phyloP scores from a whole-genome alignment of 2,797 vertebrate genomes.

The Todus mexicanus region DNA sequence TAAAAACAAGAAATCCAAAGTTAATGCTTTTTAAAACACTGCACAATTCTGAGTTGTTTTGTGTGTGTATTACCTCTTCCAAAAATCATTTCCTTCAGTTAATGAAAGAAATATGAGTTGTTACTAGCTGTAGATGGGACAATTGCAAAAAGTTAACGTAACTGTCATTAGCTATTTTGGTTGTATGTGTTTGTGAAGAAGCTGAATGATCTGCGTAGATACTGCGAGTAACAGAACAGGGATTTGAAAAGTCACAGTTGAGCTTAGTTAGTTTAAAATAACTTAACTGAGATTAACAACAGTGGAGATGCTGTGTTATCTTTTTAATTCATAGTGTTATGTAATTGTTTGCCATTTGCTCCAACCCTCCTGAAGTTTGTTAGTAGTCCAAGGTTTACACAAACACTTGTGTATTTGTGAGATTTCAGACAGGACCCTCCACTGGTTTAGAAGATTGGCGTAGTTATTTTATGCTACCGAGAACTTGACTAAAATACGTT shows the following conservation, averaged over 20 bases:
- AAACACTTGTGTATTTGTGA: not conserved
- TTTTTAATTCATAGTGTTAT: not conserved
- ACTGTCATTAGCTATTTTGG: not conserved
- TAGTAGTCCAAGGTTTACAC: not conserved
- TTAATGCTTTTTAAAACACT: not conserved
- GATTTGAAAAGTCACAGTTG: not conserved
- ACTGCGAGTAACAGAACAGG: not conserved
- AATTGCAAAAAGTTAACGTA: not conserved
- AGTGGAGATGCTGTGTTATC: not conserved
- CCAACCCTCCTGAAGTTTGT: not conserved
- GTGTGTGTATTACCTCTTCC: not conserved
- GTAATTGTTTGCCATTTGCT: not conserved
- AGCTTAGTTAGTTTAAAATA: not conserved
- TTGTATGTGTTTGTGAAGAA: not conserved
- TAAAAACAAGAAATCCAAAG: not conserved
- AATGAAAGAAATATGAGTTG: not conserved
- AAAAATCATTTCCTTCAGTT: not conserved
- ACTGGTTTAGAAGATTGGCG: not conserved
- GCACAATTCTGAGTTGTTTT: not conserved
- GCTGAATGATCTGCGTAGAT: not conserved
- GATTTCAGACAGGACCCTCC: not conserved
- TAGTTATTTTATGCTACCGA: not conserved
- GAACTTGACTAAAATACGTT: not conserved
- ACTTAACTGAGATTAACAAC: not conserved
- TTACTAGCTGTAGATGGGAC: not conserved